Conservation (phyloP, 2,113 vertebrate genomes). For the Ammospiza nelsoni region DNA sequence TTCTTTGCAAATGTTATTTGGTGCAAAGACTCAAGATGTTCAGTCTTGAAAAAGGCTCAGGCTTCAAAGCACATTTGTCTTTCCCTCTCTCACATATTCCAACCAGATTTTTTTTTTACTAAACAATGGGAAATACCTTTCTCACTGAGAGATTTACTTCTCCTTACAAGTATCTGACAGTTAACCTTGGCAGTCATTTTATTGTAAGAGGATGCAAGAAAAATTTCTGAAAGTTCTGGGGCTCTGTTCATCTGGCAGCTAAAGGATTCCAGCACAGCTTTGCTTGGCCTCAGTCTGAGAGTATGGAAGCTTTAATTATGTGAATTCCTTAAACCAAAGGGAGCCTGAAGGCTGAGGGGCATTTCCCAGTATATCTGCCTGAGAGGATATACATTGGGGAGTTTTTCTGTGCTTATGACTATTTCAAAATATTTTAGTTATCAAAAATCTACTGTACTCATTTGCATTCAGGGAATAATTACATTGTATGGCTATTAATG, state of each 20-base stretch:
- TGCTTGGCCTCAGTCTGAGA: background rate
- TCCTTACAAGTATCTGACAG: slow-evolving; percentile 24
- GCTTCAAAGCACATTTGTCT: slow-evolving; percentile 4
- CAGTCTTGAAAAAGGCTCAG: background rate
- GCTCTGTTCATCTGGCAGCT: slow-evolving; percentile 31
- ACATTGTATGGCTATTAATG: background rate
- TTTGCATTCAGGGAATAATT: background rate
- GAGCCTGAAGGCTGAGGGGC: background rate
- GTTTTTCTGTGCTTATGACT: background rate
- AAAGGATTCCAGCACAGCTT: slow-evolving; percentile 2
- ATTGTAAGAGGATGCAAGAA: slow-evolving; percentile 22
- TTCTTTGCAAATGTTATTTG: slow-evolving; percentile 3
- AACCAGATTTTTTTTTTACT: background rate
- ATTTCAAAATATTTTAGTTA: background rate
- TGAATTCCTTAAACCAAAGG: background rate
- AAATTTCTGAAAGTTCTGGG: background rate
- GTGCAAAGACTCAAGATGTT: background rate
- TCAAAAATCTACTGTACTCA: background rate
- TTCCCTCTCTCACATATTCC: background rate
- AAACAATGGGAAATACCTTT: slow-evolving; percentile 63
- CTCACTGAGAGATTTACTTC: slow-evolving; percentile 55
- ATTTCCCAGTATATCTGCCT: background rate
- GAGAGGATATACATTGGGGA: background rate
- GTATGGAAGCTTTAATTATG: background rate
- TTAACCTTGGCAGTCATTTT: slow-evolving; percentile 38